phyloP scores from a whole-genome alignment of 2,888 invertebrate species.

The Stenodema calcarata region DNA sequence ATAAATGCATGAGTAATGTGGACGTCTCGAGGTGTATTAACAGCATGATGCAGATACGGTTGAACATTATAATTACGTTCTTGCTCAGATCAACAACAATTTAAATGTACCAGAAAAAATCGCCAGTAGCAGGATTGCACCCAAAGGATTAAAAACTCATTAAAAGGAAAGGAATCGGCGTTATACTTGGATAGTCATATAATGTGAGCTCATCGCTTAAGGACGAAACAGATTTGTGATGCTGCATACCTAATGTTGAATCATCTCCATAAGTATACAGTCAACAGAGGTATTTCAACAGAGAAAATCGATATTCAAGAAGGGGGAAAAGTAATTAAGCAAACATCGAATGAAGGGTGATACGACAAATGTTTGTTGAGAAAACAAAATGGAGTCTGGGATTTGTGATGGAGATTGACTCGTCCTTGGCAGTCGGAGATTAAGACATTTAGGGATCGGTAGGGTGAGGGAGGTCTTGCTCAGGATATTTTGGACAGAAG shows the following conservation, averaged over 20 bases:
- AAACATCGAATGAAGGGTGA: neutral
- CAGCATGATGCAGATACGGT: too few relatives aligned
- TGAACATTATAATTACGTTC: too few relatives aligned
- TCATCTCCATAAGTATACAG: neutral
- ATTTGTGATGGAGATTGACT: neutral
- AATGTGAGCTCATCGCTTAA: neutral
- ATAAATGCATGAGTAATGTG: too few relatives aligned
- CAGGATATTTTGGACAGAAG: neutral
- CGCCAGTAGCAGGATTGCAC: too few relatives aligned
- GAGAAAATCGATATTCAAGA: constrained; percentile 29
- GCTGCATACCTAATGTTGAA: neutral
- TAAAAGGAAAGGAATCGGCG: too few relatives aligned
- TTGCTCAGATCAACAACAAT: too few relatives aligned
- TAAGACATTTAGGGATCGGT: neutral
- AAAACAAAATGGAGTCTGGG: neutral
- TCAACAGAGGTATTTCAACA: neutral
- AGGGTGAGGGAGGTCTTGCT: neutral
- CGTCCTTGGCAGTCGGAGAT: neutral
- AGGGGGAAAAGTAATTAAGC: neutral
- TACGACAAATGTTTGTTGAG: neutral
- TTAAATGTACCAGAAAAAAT: too few relatives aligned
- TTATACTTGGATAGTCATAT: too few relatives aligned
- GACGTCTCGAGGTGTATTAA: too few relatives aligned
- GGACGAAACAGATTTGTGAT: neutral
- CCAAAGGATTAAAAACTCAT: too few relatives aligned